Base-by-base conservation (phyloP, 2,888 invertebrate species). In the Punctoribates punctum region DNA sequence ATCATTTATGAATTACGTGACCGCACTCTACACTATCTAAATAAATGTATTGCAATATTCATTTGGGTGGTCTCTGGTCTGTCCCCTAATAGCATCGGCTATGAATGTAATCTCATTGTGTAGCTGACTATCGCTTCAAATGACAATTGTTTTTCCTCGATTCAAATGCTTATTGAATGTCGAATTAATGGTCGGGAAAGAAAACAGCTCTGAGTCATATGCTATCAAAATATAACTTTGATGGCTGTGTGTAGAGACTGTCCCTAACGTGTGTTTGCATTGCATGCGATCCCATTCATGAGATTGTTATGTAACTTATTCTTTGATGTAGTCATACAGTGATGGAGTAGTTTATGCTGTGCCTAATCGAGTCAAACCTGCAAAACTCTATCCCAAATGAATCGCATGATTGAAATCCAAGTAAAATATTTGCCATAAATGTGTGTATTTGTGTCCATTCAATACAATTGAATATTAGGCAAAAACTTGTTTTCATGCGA, bases 1-100 rank as follows among this genome's bases (percentile, higher is more conserved):
- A 67, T 67, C 67, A 67, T 67, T 67, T 67, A 67, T 67, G 67
- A 38, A 67, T 67, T 67, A 67, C 67, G 67, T 67, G 67, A 67
- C 67, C 20, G n/a, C 38, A 38, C 67, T 67, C 11, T 62, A 62
- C 62, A 67, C 17, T 51, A 51, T 67, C 38, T 34, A n/a, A 67
- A 38, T 34, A 67, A 67, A 38, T 67, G 67, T 67, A 67, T 67
- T 27, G n/a, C 38, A 67, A 67, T 67, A 67, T 67, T 67, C 67
- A 67, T 67, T 67, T 67, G 67, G 34, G 67, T n/a, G n/a, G n/a
- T n/a, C n/a, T n/a, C n/a, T n/a, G 67, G 29, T 62, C 5, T 27
- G 13, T 29, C 11, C n/a, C 29, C 9, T 67, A 38, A 67, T 67
- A 67, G 38, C 6, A 38, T 38, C 20, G 38, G 67, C 25, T 34